phyloP scores from a whole-genome alignment of 2,797 vertebrate genomes.

The Alosa sapidissima region DNA sequence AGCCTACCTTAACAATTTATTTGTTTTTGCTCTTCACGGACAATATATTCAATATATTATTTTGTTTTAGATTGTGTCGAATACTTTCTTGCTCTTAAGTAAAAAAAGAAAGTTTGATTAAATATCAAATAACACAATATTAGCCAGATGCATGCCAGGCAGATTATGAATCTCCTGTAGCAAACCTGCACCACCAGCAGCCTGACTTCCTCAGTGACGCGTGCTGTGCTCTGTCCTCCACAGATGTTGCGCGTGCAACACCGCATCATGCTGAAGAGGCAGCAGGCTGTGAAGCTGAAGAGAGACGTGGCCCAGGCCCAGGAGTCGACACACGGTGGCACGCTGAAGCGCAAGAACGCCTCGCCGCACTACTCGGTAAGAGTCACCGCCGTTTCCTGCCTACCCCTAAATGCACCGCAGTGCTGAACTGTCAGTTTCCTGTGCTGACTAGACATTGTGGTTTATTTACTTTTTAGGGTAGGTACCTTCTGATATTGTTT shows the following conservation, averaged over 20 bases:
- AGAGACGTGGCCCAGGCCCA: slow-evolving; percentile 85
- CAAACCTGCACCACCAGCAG: too few species aligned
- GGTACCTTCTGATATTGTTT: too few species aligned
- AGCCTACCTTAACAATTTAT: background rate
- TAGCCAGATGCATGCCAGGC: too few species aligned
- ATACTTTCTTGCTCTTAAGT: background rate
- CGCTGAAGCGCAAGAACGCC: slow-evolving; percentile 77
- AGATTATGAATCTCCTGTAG: too few species aligned
- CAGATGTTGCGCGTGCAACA: slow-evolving; percentile 91
- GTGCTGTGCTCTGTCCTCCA: background rate
- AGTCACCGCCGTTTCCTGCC: background rate
- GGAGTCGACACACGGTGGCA: slow-evolving; percentile 74
- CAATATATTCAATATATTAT: background rate
- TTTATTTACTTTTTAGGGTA: too few species aligned
- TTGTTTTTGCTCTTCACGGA: background rate
- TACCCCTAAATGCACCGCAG: background rate
- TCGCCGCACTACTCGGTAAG: slow-evolving; percentile 77
- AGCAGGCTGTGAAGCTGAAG: slow-evolving; percentile 75
- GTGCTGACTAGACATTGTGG: background rate
- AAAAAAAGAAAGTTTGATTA: background rate
- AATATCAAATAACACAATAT: background rate
- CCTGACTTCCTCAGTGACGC: background rate
- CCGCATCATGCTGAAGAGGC: slow-evolving; percentile 85
- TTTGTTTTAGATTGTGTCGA: background rate
- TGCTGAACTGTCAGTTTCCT: background rate